These are phyloP conservation scores for Drosophila repletoides DNA, from an alignment of 1,140 invertebrate species.

Conservation along the genomic window DNA sequence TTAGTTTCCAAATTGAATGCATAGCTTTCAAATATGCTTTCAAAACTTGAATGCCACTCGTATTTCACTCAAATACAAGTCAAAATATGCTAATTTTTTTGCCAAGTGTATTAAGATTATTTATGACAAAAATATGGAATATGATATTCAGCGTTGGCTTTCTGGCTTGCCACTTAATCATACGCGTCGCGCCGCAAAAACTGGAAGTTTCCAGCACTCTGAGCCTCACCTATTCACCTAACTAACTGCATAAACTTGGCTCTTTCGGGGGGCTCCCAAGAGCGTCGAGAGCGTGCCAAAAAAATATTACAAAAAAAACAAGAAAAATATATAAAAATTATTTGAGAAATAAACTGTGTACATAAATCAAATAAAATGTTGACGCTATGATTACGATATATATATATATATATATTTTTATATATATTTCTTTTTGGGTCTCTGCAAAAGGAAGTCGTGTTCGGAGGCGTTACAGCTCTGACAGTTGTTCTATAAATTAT, in stretches of 20 bases:
- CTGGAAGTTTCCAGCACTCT: conserved; percentile 61
- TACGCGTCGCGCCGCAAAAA: conserved; percentile 79
- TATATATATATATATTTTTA: too few relatives aligned
- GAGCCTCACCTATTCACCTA: conserved; percentile 44
- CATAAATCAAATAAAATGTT: conserved; percentile 78
- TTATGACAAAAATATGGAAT: conserved; percentile 56
- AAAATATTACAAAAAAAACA: conserved; percentile 30
- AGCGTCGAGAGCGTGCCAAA: conserved; percentile 43
- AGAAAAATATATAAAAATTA: conserved; percentile 8
- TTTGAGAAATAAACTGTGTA: conserved; percentile 53
- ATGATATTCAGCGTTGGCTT: conserved; percentile 57
- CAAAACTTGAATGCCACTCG: background rate
- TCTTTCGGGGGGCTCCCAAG: conserved; percentile 37
- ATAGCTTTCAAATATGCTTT: background rate
- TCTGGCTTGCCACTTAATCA: conserved; percentile 78
- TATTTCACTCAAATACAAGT: conserved; percentile 4
- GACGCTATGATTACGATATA: conserved; percentile 76
- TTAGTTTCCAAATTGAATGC: background rate
- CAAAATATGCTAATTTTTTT: conserved; percentile 14
- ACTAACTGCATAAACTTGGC: conserved; percentile 46
- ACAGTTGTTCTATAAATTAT: conserved; percentile 81
- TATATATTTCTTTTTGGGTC: too few relatives aligned
- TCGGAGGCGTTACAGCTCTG: conserved; percentile 70
- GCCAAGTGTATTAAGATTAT: conserved; percentile 44
- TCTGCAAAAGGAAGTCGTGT: conserved; percentile 63